Evolutionary conservation across 2,888 invertebrate species (phyloP).

Genomic region (Lottia gigantea): DNA sequence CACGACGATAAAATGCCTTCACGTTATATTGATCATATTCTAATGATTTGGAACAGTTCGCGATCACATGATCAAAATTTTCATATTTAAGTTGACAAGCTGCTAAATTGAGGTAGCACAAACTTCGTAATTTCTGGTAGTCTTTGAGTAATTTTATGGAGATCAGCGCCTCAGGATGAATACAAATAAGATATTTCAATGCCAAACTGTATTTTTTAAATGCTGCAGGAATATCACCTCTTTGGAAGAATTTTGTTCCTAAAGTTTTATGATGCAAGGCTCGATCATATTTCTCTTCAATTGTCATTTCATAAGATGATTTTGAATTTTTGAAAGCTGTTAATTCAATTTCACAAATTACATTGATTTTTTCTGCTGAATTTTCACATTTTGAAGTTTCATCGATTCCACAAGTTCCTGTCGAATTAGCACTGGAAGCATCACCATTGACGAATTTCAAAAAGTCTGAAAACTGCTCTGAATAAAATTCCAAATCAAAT

Average conservation of each 20-base stretch:
- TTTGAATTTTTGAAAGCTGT: conserved; percentile 26
- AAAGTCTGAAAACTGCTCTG: no score
- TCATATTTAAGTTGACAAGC: conserved; percentile 80
- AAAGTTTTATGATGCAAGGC: conserved; percentile 41
- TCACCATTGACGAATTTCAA: no score
- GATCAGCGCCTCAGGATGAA: conserved; percentile 28
- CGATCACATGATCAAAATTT: conserved; percentile 77
- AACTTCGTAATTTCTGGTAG: conserved; percentile 33
- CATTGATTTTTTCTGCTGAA: no score
- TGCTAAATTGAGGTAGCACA: conserved; percentile 83
- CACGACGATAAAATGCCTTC: conserved; percentile 72
- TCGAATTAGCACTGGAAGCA: no score
- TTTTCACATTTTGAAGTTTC: no score
- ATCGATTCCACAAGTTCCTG: no score
- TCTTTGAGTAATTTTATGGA: conserved; percentile 25
- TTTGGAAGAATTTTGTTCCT: conserved; percentile 76
- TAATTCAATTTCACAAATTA: conserved; percentile 7
- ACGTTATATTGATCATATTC: conserved; percentile 69
- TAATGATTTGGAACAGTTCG: conserved; percentile 73
- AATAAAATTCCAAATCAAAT: conserved; percentile 8
- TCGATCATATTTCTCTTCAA: conserved; percentile 37
- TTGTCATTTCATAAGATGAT: conserved; percentile 33
- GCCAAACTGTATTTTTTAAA: conserved; percentile 81
- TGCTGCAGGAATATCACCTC: conserved; percentile 76
- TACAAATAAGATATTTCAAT: conserved; percentile 77